Percentiles rank a stretch among this genome's conserved stretches.
Conservation (phyloP, 2,113 vertebrate species). For the Paradoxurus hermaphroditus region DNA sequence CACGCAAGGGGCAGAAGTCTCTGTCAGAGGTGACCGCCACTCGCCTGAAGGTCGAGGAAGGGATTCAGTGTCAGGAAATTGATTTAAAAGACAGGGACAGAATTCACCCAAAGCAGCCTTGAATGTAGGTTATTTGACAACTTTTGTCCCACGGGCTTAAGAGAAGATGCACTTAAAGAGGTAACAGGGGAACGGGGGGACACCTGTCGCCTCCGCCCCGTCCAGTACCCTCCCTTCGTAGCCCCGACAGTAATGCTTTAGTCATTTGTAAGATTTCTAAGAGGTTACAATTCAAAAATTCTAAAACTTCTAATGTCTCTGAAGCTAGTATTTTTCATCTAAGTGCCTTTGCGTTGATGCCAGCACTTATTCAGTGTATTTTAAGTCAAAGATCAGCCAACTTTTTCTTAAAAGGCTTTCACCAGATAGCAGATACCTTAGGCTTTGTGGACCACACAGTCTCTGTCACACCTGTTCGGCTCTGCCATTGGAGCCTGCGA, state of each 20-base stretch:
- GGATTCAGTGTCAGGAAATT: not conserved
- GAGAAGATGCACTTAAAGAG: not conserved
- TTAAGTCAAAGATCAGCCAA: not conserved
- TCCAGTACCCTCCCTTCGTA: not conserved
- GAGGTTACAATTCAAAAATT: not conserved
- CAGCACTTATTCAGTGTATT: not conserved
- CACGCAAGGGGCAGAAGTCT: not conserved
- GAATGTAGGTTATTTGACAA: not conserved
- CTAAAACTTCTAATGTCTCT: not conserved
- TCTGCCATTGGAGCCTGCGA: accelerated
- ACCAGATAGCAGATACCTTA: not conserved
- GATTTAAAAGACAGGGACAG: not conserved
- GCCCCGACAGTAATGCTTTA: not conserved
- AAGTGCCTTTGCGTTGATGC: not conserved
- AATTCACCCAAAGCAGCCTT: not conserved
- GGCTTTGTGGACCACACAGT: not conserved
- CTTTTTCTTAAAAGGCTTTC: not conserved
- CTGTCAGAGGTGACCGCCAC: accelerated
- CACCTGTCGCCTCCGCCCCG: accelerated
- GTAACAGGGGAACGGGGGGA: accelerated
- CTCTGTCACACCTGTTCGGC: not conserved
- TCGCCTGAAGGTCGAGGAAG: not conserved
- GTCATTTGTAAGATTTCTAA: not conserved
- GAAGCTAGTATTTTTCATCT: not conserved
- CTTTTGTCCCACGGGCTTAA: not conserved